These are phyloP conservation scores for Conus betulinus DNA, from an alignment of 1,140 invertebrate genomes.

Conservation along the genomic window DNA sequence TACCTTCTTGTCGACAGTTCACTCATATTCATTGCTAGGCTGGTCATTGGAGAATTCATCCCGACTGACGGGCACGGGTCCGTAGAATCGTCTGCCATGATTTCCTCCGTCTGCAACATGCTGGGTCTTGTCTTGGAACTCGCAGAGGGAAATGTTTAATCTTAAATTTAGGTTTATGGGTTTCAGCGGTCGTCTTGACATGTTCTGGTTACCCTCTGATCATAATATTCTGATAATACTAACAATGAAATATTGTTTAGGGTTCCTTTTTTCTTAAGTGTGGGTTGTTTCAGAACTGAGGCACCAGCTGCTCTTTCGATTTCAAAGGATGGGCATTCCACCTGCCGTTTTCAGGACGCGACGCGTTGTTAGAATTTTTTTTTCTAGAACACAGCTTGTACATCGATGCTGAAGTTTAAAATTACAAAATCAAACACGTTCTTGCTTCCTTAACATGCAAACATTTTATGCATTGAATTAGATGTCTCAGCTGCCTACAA, in stretches of 20 bases:
- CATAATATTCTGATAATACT: not conserved
- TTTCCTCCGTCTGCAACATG: slow-evolving; percentile 28
- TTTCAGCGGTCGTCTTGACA: slow-evolving; percentile 38
- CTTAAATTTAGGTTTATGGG: slow-evolving; percentile 32
- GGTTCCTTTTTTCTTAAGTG: not conserved
- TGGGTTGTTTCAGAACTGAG: not conserved
- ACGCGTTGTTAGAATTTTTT: not conserved
- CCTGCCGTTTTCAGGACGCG: slow-evolving; percentile 23
- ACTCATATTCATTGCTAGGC: slow-evolving; percentile 59
- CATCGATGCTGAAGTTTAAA: not conserved
- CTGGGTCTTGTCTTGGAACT: slow-evolving; percentile 21
- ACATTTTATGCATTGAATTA: not conserved
- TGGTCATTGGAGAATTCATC: slow-evolving; percentile 62
- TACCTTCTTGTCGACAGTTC: slow-evolving; percentile 61
- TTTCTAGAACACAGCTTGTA: not conserved
- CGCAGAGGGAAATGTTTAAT: slow-evolving; percentile 25
- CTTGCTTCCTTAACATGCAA: not conserved
- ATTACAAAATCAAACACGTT: not conserved
- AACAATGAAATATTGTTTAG: not conserved
- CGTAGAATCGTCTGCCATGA: slow-evolving; percentile 28
- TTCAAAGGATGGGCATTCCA: slow-evolving; percentile 21
- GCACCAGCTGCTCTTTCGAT: slow-evolving; percentile 25
- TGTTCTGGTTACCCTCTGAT: not conserved
- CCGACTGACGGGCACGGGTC: slow-evolving; percentile 31
- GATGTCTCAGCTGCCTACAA: not conserved